Evolutionary conservation across 2,113 vertebrate species (phyloP), one percentile per base, ranked within the genome.

Genomic region (Archilochus colubris): DNA sequence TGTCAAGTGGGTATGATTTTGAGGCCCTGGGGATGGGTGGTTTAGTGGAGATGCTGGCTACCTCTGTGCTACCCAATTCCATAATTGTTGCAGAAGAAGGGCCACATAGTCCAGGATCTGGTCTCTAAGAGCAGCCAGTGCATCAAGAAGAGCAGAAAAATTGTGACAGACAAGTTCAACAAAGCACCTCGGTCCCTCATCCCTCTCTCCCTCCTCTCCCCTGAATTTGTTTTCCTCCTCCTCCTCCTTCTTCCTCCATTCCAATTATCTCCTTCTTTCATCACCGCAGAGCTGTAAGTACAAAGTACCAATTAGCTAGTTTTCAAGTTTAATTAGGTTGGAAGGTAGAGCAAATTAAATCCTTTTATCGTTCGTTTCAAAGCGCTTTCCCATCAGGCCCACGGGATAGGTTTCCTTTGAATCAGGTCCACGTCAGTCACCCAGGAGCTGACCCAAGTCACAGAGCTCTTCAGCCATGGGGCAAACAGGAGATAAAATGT

Each of bases 291-390:
- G 96, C 89, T 94, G 75, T 75, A 96, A 98, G 96, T 97, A 97
- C 95, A 97, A 96, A 97, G 97, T 88, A 95, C 96, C 97, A 97
- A 95, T 97, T 97, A 97, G 97, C 95, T 97, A 93, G 91, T 98
- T 97, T 97, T 98, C 97, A 96, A 96, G 89, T 97, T 98, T 98
- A 98, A 97, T 97, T 98, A 97, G 97, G 96, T 97, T 96, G 96
- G 96, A 97, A 97, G 97, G 96, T 96, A 96, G 90, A 97, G 96
- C 92, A 94, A 98, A 98, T 97, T 97, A 97, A 97, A 98, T 95
- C 94, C 97, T 97, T 96, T 98, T 97, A 95, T 95, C 77, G n/a
- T 96, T 53, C 9, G 31, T 97, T 97, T 97, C 97, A 96, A 97
- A 97, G 95, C 20, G 1, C 90, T 95, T 96, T 96, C 94, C 94